Percentiles rank a stretch among this genome's conserved stretches.
Evolutionary conservation across 1,140 invertebrate genomes (phyloP).

Genomic region (Trigoniulus corallinus): DNA sequence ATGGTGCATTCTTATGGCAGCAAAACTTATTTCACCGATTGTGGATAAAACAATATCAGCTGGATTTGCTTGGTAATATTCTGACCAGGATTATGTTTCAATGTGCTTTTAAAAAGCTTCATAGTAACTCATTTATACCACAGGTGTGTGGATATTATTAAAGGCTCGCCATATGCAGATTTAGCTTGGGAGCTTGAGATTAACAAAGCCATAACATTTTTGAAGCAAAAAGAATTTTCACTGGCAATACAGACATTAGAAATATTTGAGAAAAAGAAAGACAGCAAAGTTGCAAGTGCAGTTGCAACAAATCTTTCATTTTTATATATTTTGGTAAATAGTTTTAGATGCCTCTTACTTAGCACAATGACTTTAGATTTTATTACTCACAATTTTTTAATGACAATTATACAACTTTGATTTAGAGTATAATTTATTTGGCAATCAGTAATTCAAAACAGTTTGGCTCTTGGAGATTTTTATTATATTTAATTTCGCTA

Average conservation of each 20-base stretch:
- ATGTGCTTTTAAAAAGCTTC: conserved; percentile 6
- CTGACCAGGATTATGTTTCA: background rate
- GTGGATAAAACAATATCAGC: conserved; percentile 60
- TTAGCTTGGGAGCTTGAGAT: conserved; percentile 80
- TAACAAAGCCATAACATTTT: conserved; percentile 77
- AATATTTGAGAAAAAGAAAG: conserved; percentile 63
- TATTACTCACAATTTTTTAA: background rate
- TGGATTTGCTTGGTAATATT: conserved; percentile 40
- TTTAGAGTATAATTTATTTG: too few relatives aligned
- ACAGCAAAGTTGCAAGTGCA: conserved; percentile 59
- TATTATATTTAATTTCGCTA: too few relatives aligned
- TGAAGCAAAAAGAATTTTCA: conserved; percentile 65
- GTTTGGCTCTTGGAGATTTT: too few relatives aligned
- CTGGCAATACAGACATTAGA: conserved; percentile 69
- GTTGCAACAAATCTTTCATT: conserved; percentile 85
- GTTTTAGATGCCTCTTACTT: conserved; percentile 2
- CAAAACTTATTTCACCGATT: conserved; percentile 78
- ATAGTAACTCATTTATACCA: too few relatives aligned
- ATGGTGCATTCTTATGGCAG: conserved; percentile 66
- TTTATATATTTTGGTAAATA: conserved; percentile 64
- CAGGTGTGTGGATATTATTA: conserved; percentile 49
- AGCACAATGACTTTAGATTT: background rate
- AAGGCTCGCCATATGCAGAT: conserved; percentile 52
- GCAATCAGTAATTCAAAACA: too few relatives aligned
- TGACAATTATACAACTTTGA: too few relatives aligned